phyloP scores from a whole-genome alignment of 2,113 vertebrate genomes.

The Sinocyclocheilus grahami region DNA sequence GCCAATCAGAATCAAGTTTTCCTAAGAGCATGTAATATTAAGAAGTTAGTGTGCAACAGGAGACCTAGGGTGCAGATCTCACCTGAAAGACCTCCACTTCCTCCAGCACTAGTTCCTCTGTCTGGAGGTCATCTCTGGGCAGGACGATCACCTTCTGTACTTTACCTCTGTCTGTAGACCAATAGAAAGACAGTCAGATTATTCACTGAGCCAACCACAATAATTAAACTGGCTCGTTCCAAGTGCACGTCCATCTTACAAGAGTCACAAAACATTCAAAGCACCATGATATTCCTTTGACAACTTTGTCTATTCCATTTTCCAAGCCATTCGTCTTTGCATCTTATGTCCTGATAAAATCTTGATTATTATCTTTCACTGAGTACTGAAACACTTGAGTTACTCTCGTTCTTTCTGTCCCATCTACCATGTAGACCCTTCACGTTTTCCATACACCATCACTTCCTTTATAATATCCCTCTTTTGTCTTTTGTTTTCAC shows the following conservation, averaged over 20 bases:
- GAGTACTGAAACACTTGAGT: neutral
- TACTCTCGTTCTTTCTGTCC: neutral
- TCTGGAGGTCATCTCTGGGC: constrained; percentile 92
- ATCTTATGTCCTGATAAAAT: constrained; percentile 2
- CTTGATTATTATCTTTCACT: neutral
- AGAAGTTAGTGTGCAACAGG: too few relatives aligned
- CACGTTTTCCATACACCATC: neutral
- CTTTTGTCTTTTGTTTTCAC: constrained; percentile 38
- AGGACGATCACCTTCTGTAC: constrained; percentile 98
- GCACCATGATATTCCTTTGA: neutral
- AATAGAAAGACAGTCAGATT: constrained; percentile 50
- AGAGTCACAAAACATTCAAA: constrained; percentile 5
- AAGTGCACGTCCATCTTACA: neutral
- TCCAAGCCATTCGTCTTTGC: constrained; percentile 29
- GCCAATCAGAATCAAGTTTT: too few relatives aligned
- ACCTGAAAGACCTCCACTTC: constrained; percentile 98
- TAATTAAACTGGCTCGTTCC: neutral
- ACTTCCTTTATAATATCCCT: constrained; percentile 10
- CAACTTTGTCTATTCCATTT: constrained; percentile 37
- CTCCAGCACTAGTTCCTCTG: constrained; percentile 94
- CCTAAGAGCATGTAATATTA: too few relatives aligned
- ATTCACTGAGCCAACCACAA: too few relatives aligned
- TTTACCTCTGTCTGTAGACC: constrained; percentile 85
- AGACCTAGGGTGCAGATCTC: constrained; percentile 7
- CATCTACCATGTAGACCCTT: neutral